A percentile compares a stretch with the other conserved stretches of the same genome.
These are phyloP conservation scores for Drosophila barbarae DNA, from an alignment of 2,888 invertebrate genomes.

Conservation along the genomic window DNA sequence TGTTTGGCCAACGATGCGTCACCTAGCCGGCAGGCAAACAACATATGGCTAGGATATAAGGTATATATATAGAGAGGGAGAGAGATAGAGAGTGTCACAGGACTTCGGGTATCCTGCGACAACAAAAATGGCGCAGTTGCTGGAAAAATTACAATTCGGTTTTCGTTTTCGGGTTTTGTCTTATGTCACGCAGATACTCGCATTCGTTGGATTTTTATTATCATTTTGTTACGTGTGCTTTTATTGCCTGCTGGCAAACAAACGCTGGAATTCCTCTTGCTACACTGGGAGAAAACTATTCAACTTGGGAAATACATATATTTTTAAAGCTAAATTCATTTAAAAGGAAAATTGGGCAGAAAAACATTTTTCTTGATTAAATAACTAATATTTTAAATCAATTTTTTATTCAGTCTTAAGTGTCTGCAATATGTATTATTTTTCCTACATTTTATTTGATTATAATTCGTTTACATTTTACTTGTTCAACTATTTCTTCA, in stretches of 20 bases:
- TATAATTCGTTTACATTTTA: not conserved
- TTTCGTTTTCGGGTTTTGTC: constrained; percentile 53
- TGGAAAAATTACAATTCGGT: constrained; percentile 61
- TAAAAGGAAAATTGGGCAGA: too few species aligned
- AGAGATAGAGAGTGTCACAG: constrained; percentile 1
- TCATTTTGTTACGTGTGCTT: constrained; percentile 75
- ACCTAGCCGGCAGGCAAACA: constrained; percentile 47
- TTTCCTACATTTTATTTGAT: not conserved
- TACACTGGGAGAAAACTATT: not conserved
- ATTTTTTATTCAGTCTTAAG: not conserved
- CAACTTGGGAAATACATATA: not conserved
- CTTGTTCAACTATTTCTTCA: not conserved
- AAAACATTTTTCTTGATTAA: not conserved
- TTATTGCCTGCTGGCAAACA: constrained; percentile 55
- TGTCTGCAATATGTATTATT: too few species aligned
- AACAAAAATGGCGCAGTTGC: constrained; percentile 61
- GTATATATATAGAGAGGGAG: not conserved
- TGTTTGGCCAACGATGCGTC: constrained; percentile 57
- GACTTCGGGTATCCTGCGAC: constrained; percentile 34
- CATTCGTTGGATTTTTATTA: constrained; percentile 69
- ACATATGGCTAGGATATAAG: constrained; percentile 29
- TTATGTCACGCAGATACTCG: constrained; percentile 64
- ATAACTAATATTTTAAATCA: not conserved
- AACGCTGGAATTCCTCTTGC: constrained; percentile 19
- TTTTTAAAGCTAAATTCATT: not conserved